Percentiles rank a stretch among this genome's conserved stretches.
Evolutionary conservation across 2,888 invertebrate species (phyloP).

Genomic region (Villa cingulata): DNA sequence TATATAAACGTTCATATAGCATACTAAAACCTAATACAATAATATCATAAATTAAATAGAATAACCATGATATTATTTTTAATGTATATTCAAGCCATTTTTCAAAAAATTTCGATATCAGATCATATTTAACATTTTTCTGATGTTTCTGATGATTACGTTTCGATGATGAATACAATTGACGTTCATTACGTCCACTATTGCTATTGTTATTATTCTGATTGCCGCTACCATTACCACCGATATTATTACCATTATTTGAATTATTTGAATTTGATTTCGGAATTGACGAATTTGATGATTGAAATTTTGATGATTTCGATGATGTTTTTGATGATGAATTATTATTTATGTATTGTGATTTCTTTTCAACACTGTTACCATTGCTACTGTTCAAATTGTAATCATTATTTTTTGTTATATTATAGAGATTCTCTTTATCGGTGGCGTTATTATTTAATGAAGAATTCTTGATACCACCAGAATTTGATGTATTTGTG

Average conservation of each 20-base stretch:
- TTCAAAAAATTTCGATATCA: constrained; percentile 36
- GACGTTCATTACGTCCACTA: constrained; percentile 33
- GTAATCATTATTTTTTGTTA: neutral
- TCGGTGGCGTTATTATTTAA: neutral
- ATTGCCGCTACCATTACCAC: constrained; percentile 36
- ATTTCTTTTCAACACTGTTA: neutral
- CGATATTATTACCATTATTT: constrained; percentile 9
- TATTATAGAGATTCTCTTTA: neutral
- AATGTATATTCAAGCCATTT: constrained; percentile 45
- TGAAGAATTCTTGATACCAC: too few relatives aligned
- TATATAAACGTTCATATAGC: constrained; percentile 27
- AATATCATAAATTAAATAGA: constrained; percentile 66
- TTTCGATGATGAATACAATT: neutral
- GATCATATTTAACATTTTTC: constrained; percentile 38
- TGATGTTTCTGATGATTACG: neutral
- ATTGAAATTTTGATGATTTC: neutral
- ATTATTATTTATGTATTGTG: neutral
- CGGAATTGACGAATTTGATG: neutral
- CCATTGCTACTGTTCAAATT: neutral
- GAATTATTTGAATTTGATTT: constrained; percentile 6
- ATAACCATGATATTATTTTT: constrained; percentile 60
- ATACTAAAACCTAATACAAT: constrained; percentile 53
- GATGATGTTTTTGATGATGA: neutral
- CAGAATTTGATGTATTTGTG: neutral
- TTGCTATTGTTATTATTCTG: neutral